Conservation (phyloP, 2,888 invertebrate species). For the Macrophya annulata region DNA sequence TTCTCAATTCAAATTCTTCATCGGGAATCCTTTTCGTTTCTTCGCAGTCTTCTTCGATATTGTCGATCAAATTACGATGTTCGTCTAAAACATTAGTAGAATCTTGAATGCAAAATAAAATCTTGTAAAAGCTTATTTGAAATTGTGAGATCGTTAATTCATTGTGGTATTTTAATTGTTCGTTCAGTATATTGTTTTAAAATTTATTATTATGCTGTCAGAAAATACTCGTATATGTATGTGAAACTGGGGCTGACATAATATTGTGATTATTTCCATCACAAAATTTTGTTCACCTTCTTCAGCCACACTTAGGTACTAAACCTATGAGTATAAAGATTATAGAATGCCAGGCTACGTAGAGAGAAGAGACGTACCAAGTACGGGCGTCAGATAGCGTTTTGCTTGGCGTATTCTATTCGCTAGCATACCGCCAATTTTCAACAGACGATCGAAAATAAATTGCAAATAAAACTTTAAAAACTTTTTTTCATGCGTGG, state of each 20-base stretch:
- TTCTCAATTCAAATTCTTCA: neutral
- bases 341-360: too few species aligned
- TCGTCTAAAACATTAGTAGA: constrained; percentile 12
- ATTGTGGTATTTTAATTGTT: neutral
- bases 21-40: constrained; percentile 8
- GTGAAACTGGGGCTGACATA: neutral
- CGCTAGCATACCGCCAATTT: too few species aligned
- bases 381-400: too few species aligned
- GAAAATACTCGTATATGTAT: neutral
- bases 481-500: too few species aligned
- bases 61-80: constrained; percentile 30
- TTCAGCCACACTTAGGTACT: too few species aligned
- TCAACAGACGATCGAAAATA: too few species aligned
- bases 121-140: neutral
- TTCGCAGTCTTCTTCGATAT: neutral
- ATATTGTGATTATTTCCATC: neutral
- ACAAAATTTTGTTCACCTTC: too few species aligned
- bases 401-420: too few species aligned
- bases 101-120: constrained; percentile 15
- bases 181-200: neutral
- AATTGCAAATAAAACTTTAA: too few species aligned
- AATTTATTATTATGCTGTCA: neutral
- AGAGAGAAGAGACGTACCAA: too few species aligned
- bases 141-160: neutral
- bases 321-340: neutral